Evolutionary conservation across 2,113 vertebrate genomes (phyloP), one percentile per base, ranked within the genome.

Genomic region (Spizaetus ornatus): DNA sequence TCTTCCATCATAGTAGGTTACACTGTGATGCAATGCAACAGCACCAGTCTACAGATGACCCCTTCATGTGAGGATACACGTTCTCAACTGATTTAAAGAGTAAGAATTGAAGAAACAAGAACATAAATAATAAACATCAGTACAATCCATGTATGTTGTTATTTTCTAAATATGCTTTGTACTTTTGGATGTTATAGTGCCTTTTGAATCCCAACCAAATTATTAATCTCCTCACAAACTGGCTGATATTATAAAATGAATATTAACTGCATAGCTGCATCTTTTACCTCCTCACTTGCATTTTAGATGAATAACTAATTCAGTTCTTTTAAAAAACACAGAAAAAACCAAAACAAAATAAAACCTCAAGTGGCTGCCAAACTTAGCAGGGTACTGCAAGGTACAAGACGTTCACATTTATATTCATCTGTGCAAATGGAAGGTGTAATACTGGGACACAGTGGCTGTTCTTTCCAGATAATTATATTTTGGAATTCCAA

Each of bases 381-480:
- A 87, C 80, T 76, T 93, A 89, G 86, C 84, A 85, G 66, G 66
- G n/a, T 69, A 56, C 73, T 29, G 13, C 73, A 89, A 82, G 48
- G 70, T 63, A 94, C 85, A 82, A 93, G 84, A 80, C 1, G 4
- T 45, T 70, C 83, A 9, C 50, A 90, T 95, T 93, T 94, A 86
- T 77, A 95, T 91, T 96, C 86, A 62, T 94, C 86, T 93, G 80
- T 72, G 43, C 69, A 96, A 96, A 92, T n/a, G 53, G 83, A 65
- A 95, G 29, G 61, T 73, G 2, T 47, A 91, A 91, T 16, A 56
- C 53, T 50, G 78, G 78, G 81, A 93, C 74, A 36, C 78, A 23
- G 58, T 32, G 58, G n/a, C 70, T 91, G 62, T 47, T 95, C 84
- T 45, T 91, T 63, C 62, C 29, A 95, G 93, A 94, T 90, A 87